These are phyloP conservation scores for Daubentonia madagascariensis DNA, from an alignment of 2,113 vertebrate genomes.

Conservation along the genomic window DNA sequence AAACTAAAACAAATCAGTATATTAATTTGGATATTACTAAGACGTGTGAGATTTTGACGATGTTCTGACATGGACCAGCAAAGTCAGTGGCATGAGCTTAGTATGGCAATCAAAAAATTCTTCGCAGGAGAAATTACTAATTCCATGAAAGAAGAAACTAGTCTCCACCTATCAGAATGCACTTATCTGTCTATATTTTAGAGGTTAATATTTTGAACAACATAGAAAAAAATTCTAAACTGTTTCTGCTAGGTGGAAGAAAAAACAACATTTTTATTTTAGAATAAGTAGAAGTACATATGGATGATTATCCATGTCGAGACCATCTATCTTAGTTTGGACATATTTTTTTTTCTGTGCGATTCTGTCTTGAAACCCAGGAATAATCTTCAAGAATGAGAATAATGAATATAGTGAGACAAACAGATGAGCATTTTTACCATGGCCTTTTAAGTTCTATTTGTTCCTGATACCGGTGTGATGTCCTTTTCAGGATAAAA, in stretches of 20 bases:
- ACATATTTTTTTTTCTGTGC: background rate
- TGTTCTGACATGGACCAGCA: background rate
- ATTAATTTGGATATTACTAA: background rate
- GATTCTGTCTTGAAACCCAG: background rate
- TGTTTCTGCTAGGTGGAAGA: background rate
- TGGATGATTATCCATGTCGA: background rate
- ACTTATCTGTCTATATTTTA: background rate
- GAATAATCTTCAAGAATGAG: background rate
- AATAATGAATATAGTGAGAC: constrained; percentile 1
- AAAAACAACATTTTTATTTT: background rate
- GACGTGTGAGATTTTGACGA: background rate
- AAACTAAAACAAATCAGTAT: background rate
- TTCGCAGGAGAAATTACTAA: background rate
- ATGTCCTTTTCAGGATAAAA: constrained; percentile 16
- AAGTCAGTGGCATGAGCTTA: background rate
- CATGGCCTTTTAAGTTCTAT: constrained; percentile 19
- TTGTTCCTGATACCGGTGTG: constrained; percentile 40
- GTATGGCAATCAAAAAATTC: background rate
- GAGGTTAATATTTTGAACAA: background rate
- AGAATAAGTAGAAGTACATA: background rate
- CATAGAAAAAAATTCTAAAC: background rate
- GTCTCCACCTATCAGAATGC: background rate
- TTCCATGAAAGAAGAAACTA: background rate
- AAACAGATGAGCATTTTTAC: constrained; percentile 20
- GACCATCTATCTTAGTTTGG: background rate